Conservation (phyloP, 2,113 vertebrate genomes). For the Colaptes auratus region DNA sequence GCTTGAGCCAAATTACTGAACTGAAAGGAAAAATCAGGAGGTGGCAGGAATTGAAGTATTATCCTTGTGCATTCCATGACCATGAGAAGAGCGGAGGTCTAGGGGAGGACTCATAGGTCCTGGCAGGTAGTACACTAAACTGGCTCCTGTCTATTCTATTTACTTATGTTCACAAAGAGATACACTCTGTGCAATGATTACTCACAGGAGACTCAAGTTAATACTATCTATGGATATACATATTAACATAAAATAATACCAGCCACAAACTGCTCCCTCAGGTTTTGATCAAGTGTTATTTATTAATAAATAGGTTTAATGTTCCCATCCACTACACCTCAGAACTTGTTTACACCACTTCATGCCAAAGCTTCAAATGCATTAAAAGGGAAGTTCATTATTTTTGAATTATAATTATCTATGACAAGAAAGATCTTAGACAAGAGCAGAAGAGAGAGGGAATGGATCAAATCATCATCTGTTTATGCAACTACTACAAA, state of each 20-base stretch:
- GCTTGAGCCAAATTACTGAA: neutral
- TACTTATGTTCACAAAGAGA: neutral
- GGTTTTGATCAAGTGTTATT: constrained; percentile 20
- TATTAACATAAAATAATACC: neutral
- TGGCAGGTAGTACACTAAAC: neutral
- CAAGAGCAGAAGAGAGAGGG: constrained; percentile 4
- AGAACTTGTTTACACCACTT: constrained; percentile 31
- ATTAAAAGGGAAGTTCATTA: constrained; percentile 28
- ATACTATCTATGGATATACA: neutral
- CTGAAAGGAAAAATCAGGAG: constrained; percentile 37
- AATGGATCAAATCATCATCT: constrained; percentile 43
- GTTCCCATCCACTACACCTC: neutral
- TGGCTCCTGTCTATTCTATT: neutral
- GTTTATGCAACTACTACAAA: constrained; percentile 37
- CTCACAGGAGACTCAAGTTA: neutral
- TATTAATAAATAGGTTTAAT: constrained; percentile 37
- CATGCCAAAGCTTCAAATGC: neutral
- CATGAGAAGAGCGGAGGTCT: neutral
- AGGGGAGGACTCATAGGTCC: neutral
- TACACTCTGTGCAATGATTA: neutral
- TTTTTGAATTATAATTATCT: constrained; percentile 57
- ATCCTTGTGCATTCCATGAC: constrained; percentile 35
- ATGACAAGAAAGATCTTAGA: constrained; percentile 39
- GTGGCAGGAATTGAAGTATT: constrained; percentile 24
- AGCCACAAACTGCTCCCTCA: neutral